Evolutionary conservation across 2,113 vertebrate genomes (phyloP).

Genomic region (Orcinus orca): DNA sequence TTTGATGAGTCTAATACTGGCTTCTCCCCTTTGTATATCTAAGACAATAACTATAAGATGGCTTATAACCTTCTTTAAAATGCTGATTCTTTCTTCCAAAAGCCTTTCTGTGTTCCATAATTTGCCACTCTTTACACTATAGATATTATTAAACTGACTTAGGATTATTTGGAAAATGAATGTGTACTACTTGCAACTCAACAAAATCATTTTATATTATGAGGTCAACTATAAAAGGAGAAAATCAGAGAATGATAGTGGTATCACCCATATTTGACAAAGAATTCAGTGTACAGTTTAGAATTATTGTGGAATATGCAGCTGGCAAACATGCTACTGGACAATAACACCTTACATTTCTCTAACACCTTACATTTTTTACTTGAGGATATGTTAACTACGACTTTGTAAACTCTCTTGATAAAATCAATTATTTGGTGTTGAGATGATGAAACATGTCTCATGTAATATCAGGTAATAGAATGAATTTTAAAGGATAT

Average conservation of each 20-base stretch:
- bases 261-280: neutral
- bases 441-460: neutral
- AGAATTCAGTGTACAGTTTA: neutral
- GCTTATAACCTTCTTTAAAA: neutral
- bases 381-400: neutral
- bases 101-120: neutral
- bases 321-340: neutral
- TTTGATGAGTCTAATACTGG: neutral
- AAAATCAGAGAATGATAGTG: neutral
- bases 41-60: neutral
- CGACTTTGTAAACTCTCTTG: neutral
- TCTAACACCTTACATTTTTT: neutral
- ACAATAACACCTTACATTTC: neutral
- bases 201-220: neutral
- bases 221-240: constrained; percentile 3
- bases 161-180: neutral
- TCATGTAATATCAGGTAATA: neutral
- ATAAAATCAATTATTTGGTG: neutral
- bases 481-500: neutral
- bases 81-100: neutral
- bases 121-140: neutral
- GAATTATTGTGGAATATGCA: neutral
- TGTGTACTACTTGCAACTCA: neutral
- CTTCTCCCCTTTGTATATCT: neutral
- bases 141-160: neutral